phyloP scores from a whole-genome alignment of 1,140 invertebrate species.

The Pseudomyrmex dendroicus region DNA sequence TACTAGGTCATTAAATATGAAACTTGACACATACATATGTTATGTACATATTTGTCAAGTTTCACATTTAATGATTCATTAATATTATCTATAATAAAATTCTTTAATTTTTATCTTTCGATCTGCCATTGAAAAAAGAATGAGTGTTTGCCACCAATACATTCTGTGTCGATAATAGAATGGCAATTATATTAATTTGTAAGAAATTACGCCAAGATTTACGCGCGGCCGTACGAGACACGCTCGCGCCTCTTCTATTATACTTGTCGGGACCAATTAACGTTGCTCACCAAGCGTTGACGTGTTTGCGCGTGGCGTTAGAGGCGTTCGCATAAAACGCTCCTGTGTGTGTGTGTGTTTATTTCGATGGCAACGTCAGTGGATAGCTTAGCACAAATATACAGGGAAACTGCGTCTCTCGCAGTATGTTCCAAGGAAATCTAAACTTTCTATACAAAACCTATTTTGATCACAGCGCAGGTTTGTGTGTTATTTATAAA shows the following conservation, averaged over 20 bases:
- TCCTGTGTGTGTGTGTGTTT: slow-evolving; percentile 26
- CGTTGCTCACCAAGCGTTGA: slow-evolving; percentile 23
- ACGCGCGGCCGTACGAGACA: not conserved
- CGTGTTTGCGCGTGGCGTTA: slow-evolving; percentile 31
- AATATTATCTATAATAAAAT: no score
- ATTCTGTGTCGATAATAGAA: not conserved
- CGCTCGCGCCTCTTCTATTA: not conserved
- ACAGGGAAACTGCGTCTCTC: slow-evolving; percentile 38
- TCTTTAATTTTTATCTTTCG: no score
- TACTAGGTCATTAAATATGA: no score
- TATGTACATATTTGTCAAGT: no score
- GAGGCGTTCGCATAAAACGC: slow-evolving; percentile 44
- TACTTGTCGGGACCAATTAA: slow-evolving; percentile 31
- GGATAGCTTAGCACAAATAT: slow-evolving; percentile 27
- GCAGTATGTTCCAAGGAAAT: slow-evolving; percentile 45
- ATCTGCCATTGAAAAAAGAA: not conserved
- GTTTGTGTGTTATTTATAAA: slow-evolving; percentile 49
- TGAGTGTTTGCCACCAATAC: not conserved
- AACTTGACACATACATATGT: no score
- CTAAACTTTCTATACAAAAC: slow-evolving; percentile 42
- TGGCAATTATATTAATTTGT: slow-evolving; percentile 16
- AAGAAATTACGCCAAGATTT: slow-evolving; percentile 1
- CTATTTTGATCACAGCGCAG: slow-evolving; percentile 38
- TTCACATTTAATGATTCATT: no score
- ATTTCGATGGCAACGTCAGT: slow-evolving; percentile 53